A percentile compares a stretch with the other conserved stretches of the same genome.
Conservation (phyloP, 2,888 invertebrate genomes). For the Phengaris arion region DNA sequence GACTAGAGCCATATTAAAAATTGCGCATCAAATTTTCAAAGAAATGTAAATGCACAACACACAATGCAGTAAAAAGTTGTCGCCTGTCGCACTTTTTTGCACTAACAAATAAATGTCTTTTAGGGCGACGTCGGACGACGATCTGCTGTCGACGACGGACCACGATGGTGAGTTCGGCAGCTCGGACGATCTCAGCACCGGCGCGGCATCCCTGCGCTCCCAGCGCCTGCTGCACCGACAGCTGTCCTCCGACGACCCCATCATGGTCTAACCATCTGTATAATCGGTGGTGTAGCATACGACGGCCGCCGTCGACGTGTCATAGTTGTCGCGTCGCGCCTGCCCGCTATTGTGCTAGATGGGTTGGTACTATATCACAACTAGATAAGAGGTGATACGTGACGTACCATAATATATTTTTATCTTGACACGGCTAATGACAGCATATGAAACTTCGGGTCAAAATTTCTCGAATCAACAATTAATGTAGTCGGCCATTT, state of each 20-base stretch:
- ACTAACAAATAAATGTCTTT: background rate
- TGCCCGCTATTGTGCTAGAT: background rate
- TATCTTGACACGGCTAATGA: background rate
- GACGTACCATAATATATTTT: background rate
- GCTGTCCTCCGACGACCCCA: constrained; percentile 75
- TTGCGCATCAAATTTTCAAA: no score
- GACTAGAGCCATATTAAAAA: no score
- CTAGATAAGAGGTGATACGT: background rate
- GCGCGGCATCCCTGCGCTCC: constrained; percentile 58
- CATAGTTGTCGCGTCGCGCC: background rate
- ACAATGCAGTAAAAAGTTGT: no score
- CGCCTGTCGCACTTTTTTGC: background rate
- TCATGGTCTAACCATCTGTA: constrained; percentile 62
- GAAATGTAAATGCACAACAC: no score
- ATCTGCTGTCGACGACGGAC: constrained; percentile 87
- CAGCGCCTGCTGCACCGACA: constrained; percentile 71
- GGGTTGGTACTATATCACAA: background rate
- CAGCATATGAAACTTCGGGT: background rate
- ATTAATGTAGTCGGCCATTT: background rate
- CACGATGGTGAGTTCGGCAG: constrained; percentile 86
- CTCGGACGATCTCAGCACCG: constrained; percentile 79
- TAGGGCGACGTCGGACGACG: constrained; percentile 92
- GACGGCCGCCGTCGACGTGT: no score
- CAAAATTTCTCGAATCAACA: background rate
- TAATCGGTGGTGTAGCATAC: no score